Evolutionary conservation across 64 coral and sea anemone genomes (phyloP), one percentile per base, ranked within the genome.

Genomic region (Trachythela sp.): DNA sequence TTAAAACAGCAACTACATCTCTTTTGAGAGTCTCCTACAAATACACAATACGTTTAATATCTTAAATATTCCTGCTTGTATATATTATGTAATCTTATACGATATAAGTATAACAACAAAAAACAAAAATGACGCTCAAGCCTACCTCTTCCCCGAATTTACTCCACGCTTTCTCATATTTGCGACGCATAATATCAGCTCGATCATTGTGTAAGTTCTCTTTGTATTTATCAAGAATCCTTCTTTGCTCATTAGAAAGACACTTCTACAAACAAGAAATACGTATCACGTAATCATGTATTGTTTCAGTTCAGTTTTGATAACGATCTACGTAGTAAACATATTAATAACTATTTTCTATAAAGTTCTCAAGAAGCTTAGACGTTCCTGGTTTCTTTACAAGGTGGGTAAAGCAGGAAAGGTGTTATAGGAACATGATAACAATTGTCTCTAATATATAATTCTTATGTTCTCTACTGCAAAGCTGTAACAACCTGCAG

Each of bases 1-100:
- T 80, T 39, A 80, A 80, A 80, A 80, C 75, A 80, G 75, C 27
- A 35, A 80, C 75, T 9, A 80, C 75, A 35, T 80, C 37, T 80
- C 75, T 80, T 36, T 80, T 39, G 35, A 80, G 75, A 37, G 75
- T 17, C 35, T 80, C 75, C 75, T 80, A 80, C 3, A 80, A 35
- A 37, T 2, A 24, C 75, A 80, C 8, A 37, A 80, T 17, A 13
- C 8, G 75, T 29, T n/a, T n/a, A n/a, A n/a, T n/a, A 2, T 9
- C 35, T 2, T 80, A 10, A 37, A 29, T 68, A 22, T 68, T 45
- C 42, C 42, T 45, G 42, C n/a, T n/a, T n/a, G n/a, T n/a, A n/a
- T n/a, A n/a, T n/a, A n/a, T n/a, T n/a, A n/a, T n/a, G n/a, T n/a
- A n/a, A n/a, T n/a, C n/a, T n/a, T n/a, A n/a, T n/a, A n/a, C n/a